A percentile compares a stretch with the other conserved stretches of the same genome.
These are phyloP conservation scores for Lycocerus yunnanus DNA, from an alignment of 2,888 invertebrate species.

Conservation along the genomic window DNA sequence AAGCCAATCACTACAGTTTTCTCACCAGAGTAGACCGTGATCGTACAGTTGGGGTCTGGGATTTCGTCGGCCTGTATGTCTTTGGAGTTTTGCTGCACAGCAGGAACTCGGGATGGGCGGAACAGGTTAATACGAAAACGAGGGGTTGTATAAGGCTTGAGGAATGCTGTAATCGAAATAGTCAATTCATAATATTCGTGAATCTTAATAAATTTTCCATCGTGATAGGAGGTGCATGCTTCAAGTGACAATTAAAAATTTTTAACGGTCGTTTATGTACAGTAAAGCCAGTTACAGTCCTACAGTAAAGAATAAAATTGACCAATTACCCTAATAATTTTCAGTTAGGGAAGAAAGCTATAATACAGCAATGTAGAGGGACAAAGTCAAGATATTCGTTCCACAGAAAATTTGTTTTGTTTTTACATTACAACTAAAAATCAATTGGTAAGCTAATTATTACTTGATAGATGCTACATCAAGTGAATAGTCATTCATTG, in stretches of 20 bases:
- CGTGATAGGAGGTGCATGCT: neutral
- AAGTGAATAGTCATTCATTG: neutral
- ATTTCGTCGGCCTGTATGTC: constrained; percentile 52
- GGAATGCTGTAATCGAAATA: constrained; percentile 46
- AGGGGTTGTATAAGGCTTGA: constrained; percentile 44
- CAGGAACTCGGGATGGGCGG: constrained; percentile 43
- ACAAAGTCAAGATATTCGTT: neutral
- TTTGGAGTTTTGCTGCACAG: constrained; percentile 47
- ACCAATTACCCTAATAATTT: neutral
- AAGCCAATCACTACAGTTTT: constrained; percentile 64
- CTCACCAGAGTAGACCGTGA: constrained; percentile 56
- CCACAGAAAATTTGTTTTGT: neutral
- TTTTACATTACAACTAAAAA: neutral
- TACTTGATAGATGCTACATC: neutral
- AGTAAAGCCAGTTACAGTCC: neutral
- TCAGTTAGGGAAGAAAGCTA: neutral
- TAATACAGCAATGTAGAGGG: neutral
- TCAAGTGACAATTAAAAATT: neutral
- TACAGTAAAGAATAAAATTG: neutral
- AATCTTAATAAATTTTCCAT: neutral
- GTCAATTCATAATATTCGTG: constrained; percentile 33
- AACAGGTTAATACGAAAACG: constrained; percentile 43
- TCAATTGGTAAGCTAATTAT: no score
- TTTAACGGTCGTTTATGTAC: neutral
- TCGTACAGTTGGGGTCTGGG: constrained; percentile 58